Evolutionary conservation across 1,140 invertebrate genomes (phyloP), one percentile per base, ranked within the genome.

Genomic region (Pachypeltis micranthus): DNA sequence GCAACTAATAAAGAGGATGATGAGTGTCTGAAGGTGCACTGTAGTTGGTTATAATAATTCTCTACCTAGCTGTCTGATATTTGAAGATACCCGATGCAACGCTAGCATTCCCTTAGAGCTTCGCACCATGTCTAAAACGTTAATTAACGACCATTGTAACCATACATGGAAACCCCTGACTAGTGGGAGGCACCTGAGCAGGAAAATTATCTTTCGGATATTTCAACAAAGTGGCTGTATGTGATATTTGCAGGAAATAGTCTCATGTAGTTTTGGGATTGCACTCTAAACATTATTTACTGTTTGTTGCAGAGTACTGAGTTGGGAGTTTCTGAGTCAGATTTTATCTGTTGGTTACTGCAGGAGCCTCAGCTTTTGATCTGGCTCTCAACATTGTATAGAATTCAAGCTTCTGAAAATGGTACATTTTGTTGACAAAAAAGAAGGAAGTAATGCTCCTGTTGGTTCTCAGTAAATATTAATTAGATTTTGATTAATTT

Each of bases 381-480:
- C 12, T 84, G 82, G 82, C 75, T 83, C 62, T 78, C 80, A 23
- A 83, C 81, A 44, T 74, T 81, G 31, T 81, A 81, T 70, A 73
- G 81, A 66, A 69, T 83, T 26, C 75, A 77, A 65, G 72, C 74
- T 44, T 78, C 81, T 29, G 79, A 83, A 73, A 71, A 76, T 62
- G 76, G 79, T 81, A 73, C 69, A 64, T 65, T 64, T 60, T 19
- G 31, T 31, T 60, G 16, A 60, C 23, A n/a, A 4, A 7, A 55
- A 51, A 44, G 23, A 25, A 51, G 44, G 21, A 44, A 55, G 1
- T 2, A 55, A 59, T 61, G 44, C 44, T 55, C 23, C 14, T 55
- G 4, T 55, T 23, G 10, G 23, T 21, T 25, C 21, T 61, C 39
- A 55, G 1, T 1, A 62, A 31, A 26, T 63, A 21, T 56, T 61